Conservation (phyloP, 2,113 vertebrate species). For the Herpetotheres cachinnans region DNA sequence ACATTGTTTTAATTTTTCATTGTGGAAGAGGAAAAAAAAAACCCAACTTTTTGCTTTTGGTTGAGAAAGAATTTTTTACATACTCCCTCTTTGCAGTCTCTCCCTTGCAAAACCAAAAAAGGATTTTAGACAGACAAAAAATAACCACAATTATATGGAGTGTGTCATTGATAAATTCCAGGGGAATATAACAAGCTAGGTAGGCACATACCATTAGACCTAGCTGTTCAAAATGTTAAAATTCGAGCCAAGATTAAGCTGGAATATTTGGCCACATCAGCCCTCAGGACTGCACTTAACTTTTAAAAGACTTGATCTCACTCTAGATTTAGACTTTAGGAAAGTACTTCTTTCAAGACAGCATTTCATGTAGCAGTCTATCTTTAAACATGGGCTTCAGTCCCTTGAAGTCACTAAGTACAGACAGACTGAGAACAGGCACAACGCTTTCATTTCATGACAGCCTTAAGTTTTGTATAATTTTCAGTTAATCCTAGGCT, state of each 20-base stretch:
- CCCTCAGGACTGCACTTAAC: not conserved
- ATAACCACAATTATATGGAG: constrained; percentile 57
- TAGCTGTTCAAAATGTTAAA: constrained; percentile 13
- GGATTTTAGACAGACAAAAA: constrained; percentile 10
- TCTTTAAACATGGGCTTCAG: not conserved
- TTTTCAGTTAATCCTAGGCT: constrained; percentile 46
- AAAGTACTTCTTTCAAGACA: not conserved
- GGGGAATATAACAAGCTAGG: constrained; percentile 37
- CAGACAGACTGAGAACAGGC: not conserved
- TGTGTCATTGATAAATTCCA: constrained; percentile 64
- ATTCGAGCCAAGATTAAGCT: constrained; percentile 19
- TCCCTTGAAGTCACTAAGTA: constrained; percentile 4
- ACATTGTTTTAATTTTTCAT: constrained; percentile 43
- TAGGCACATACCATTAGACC: constrained; percentile 49
- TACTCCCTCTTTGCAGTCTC: not conserved
- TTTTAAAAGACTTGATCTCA: constrained; percentile 1
- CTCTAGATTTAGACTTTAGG: not conserved
- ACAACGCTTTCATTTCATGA: not conserved
- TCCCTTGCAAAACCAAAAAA: constrained; percentile 50
- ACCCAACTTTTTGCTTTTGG: constrained; percentile 1
- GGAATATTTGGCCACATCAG: not conserved
- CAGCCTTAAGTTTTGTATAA: constrained; percentile 36
- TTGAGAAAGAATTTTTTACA: constrained; percentile 41
- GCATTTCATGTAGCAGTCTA: not conserved
- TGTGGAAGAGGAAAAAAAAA: not conserved